Percentiles rank a stretch among this genome's conserved stretches.
phyloP scores from a whole-genome alignment of 1,140 invertebrate species.

The Elymnias hypermnestra region DNA sequence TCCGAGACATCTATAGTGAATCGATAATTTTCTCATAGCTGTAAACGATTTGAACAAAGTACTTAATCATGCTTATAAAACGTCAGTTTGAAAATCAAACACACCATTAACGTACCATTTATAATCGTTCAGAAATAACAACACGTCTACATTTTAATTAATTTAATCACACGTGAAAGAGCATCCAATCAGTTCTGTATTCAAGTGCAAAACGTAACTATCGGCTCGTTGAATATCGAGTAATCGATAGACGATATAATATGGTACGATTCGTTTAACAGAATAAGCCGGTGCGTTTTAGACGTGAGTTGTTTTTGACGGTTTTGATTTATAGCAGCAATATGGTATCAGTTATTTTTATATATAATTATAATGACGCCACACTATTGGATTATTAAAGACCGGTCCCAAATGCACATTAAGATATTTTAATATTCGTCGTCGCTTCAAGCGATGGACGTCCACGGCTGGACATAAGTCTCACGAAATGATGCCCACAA shows the following conservation, averaged over 20 bases:
- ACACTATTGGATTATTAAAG: neutral
- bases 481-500: too few relatives aligned
- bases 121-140: conserved; percentile 11
- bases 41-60: conserved; percentile 11
- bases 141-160: conserved; percentile 34
- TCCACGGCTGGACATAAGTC: too few relatives aligned
- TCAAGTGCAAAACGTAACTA: conserved; percentile 32
- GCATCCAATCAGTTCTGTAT: conserved; percentile 32
- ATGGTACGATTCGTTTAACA: conserved; percentile 28
- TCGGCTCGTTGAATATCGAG: conserved; percentile 9
- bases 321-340: conserved; percentile 32
- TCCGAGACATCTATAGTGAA: too few relatives aligned
- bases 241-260: conserved; percentile 13
- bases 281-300: conserved; percentile 27
- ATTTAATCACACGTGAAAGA: conserved; percentile 37
- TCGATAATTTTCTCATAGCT: conserved; percentile 10
- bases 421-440: too few relatives aligned
- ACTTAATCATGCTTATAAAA: conserved; percentile 17
- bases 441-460: too few relatives aligned
- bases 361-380: conserved; percentile 4
- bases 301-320: conserved; percentile 14
- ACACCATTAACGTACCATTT: conserved; percentile 14
- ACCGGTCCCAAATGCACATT: too few relatives aligned
- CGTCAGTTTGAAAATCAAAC: conserved; percentile 13
- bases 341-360: conserved; percentile 32